Percentiles rank a stretch among this genome's conserved stretches.
Conservation (phyloP, 1,140 invertebrate species). For the Hirudo medicinalis region DNA sequence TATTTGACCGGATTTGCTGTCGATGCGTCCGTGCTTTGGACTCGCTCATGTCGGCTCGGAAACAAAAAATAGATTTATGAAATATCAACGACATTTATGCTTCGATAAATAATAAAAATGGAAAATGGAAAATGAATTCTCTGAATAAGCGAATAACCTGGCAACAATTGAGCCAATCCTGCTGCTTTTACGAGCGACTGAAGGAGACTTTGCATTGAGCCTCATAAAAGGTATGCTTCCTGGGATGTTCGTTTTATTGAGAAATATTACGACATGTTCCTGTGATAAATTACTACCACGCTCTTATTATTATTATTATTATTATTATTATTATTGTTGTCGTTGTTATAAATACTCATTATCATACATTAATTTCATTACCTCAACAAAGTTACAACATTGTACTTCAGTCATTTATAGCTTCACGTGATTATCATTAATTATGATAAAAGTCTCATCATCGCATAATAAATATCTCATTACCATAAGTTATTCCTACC, state of each 20-base stretch:
- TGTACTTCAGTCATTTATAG: too few species aligned
- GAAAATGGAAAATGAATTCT: not conserved
- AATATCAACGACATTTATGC: not conserved
- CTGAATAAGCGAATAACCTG: not conserved
- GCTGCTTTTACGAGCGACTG: not conserved
- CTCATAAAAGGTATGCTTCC: slow-evolving; percentile 6
- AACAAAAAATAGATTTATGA: not conserved
- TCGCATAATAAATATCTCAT: too few species aligned
- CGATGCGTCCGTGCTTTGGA: too few species aligned
- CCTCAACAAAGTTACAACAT: too few species aligned
- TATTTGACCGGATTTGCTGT: too few species aligned
- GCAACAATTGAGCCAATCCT: not conserved
- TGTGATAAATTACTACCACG: too few species aligned
- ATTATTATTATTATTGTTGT: too few species aligned
- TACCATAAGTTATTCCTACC: too few species aligned
- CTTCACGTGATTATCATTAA: not conserved
- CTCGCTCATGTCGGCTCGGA: not conserved
- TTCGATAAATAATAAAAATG: not conserved
- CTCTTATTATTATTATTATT: not conserved
- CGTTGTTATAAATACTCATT: too few species aligned
- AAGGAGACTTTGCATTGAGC: not conserved
- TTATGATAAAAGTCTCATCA: too few species aligned
- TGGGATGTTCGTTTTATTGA: not conserved
- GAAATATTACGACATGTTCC: too few species aligned
- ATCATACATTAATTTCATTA: too few species aligned